These are phyloP conservation scores for Acrocera orbiculus DNA, from an alignment of 2,888 invertebrate genomes.

Conservation along the genomic window DNA sequence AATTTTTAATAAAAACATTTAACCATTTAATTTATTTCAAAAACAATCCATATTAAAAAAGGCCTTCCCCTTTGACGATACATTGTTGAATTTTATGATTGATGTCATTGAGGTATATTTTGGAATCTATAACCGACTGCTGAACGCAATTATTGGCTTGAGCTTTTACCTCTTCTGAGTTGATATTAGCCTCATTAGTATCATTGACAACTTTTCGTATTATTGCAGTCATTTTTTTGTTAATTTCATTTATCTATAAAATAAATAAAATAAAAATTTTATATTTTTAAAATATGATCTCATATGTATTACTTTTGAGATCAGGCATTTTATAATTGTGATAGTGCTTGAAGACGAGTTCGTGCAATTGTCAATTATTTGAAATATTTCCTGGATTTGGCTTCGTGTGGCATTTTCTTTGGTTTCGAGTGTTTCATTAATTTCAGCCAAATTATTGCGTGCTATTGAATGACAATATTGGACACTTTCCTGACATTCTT, in stretches of 20 bases:
- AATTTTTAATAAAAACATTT: too few relatives aligned
- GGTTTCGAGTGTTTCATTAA: not conserved
- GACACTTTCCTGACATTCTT: not conserved
- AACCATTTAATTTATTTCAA: too few relatives aligned
- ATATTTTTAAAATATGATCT: not conserved
- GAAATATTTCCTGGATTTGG: not conserved
- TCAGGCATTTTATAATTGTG: not conserved
- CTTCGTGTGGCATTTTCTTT: not conserved
- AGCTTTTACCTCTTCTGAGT: too few relatives aligned
- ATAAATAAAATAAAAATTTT: not conserved
- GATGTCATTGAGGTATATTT: constrained; percentile 1
- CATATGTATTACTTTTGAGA: not conserved
- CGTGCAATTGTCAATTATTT: not conserved
- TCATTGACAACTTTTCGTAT: not conserved
- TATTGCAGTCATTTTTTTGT: not conserved
- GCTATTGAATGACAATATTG: not conserved
- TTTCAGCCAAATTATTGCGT: not conserved
- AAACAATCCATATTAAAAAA: too few relatives aligned
- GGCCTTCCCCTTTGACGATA: not conserved
- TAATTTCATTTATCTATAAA: not conserved
- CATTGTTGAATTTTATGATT: constrained; percentile 2
- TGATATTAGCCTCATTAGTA: too few relatives aligned
- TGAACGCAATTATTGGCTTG: not conserved
- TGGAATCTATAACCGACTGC: not conserved
- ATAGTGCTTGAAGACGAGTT: not conserved